A percentile compares a stretch with the other conserved stretches of the same genome.
Conservation (phyloP, 2,888 invertebrate genomes). For the Acleris holmiana region DNA sequence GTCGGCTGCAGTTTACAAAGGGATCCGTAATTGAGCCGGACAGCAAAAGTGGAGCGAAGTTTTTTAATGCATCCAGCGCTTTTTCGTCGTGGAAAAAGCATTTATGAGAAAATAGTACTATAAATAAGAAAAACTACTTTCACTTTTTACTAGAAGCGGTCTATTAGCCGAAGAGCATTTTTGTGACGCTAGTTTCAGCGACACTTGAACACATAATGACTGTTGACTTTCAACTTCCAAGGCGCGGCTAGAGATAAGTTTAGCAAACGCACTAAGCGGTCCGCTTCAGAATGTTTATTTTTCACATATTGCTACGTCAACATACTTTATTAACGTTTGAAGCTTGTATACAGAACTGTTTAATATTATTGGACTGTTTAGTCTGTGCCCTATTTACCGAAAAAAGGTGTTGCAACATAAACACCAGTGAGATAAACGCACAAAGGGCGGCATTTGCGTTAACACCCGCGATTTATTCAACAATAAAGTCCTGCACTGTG, state of each 20-base stretch:
- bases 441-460: constrained; percentile 46
- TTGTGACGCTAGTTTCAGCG: constrained; percentile 53
- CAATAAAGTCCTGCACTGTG: constrained; percentile 51
- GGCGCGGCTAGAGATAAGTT: constrained; percentile 72
- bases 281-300: constrained; percentile 67
- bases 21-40: constrained; percentile 49
- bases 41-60: constrained; percentile 50
- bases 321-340: constrained; percentile 65
- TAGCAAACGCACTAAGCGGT: constrained; percentile 74
- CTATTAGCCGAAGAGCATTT: constrained; percentile 42
- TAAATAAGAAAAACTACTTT: constrained; percentile 25
- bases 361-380: constrained; percentile 49
- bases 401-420: constrained; percentile 39
- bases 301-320: constrained; percentile 73
- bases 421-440: constrained; percentile 31
- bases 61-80: constrained; percentile 48
- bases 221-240: constrained; percentile 77
- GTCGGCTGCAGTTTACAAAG: constrained; percentile 37
- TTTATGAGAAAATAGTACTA: constrained; percentile 12
- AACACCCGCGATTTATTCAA: constrained; percentile 51
- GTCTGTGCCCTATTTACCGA: constrained; percentile 24
- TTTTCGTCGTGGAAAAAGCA: constrained; percentile 11
- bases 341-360: constrained; percentile 56
- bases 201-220: constrained; percentile 61
- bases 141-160: constrained; percentile 27